Percentiles rank a stretch among this genome's conserved stretches.
Conservation (phyloP, 2,888 invertebrate species). For the Drosophila lacicola region DNA sequence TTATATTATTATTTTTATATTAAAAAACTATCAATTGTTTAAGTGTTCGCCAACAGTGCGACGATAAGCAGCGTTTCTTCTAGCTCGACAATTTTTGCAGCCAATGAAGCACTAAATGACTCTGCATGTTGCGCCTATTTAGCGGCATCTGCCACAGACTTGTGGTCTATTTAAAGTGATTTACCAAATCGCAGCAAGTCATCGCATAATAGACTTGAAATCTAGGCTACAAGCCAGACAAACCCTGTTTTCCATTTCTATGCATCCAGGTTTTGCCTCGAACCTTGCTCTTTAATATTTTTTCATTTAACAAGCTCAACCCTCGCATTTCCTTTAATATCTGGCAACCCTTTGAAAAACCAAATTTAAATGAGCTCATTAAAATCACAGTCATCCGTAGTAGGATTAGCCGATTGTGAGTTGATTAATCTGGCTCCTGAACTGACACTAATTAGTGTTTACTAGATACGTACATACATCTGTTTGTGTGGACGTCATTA, state of each 20-base stretch:
- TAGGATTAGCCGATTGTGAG: slow-evolving; percentile 22
- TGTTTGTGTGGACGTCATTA: slow-evolving; percentile 23
- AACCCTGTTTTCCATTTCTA: too few species aligned
- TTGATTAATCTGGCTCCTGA: slow-evolving; percentile 30
- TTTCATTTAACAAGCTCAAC: not conserved
- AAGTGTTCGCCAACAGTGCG: slow-evolving; percentile 8
- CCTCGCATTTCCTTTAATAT: too few species aligned
- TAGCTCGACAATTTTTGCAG: not conserved
- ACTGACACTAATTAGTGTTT: slow-evolving; percentile 70
- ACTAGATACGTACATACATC: not conserved
- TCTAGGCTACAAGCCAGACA: too few species aligned
- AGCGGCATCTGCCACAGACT: not conserved
- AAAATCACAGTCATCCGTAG: slow-evolving; percentile 51
- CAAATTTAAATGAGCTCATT: slow-evolving; percentile 53
- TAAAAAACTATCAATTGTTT: slow-evolving; percentile 43
- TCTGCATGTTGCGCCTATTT: slow-evolving; percentile 17
- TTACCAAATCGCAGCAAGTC: not conserved
- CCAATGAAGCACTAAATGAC: slow-evolving; percentile 33
- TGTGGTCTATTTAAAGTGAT: not conserved
- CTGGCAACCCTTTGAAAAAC: slow-evolving; percentile 11
- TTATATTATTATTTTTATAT: too few species aligned
- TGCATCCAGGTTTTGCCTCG: too few species aligned
- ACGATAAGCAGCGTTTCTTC: slow-evolving; percentile 1
- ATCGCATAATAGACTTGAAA: not conserved
- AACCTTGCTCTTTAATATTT: not conserved